Conservation (phyloP, 2,797 vertebrate species). For the Oryzias dopingdopingensis region DNA sequence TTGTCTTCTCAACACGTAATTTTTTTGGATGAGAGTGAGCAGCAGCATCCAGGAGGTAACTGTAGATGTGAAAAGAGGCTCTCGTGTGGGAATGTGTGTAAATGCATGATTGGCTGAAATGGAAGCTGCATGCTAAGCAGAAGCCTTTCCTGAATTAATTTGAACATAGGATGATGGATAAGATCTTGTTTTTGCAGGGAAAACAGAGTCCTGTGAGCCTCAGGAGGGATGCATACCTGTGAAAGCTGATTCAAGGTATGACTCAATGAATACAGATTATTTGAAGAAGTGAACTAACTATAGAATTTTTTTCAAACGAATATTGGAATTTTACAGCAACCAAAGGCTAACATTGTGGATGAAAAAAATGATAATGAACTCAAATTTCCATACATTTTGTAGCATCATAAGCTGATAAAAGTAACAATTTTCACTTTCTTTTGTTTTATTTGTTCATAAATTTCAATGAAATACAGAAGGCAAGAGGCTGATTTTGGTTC, state of each 20-base stretch:
- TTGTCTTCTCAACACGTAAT: slow-evolving; percentile 30
- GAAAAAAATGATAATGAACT: no score
- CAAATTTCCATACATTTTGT: no score
- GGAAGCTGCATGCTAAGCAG: slow-evolving; percentile 34
- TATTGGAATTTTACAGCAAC: no score
- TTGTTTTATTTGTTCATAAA: no score
- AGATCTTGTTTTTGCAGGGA: neutral
- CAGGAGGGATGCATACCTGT: slow-evolving; percentile 18
- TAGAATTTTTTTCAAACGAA: no score
- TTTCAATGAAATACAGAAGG: no score
- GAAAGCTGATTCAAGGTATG: slow-evolving; percentile 13
- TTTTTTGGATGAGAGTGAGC: neutral
- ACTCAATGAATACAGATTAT: slow-evolving; percentile 15
- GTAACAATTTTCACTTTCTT: no score
- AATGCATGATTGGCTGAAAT: slow-evolving; percentile 18
- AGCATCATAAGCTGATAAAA: no score
- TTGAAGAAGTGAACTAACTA: slow-evolving; percentile 1
- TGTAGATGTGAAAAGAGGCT: slow-evolving; percentile 22
- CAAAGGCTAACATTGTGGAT: no score
- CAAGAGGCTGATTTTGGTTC: no score
- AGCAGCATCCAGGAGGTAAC: neutral
- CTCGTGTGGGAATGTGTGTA: slow-evolving; percentile 15
- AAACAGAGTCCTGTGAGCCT: slow-evolving; percentile 1
- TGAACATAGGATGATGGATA: slow-evolving; percentile 43
- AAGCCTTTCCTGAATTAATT: slow-evolving; percentile 18